phyloP scores from a whole-genome alignment of 2,113 vertebrate genomes.

The Leucopsar rothschildi region DNA sequence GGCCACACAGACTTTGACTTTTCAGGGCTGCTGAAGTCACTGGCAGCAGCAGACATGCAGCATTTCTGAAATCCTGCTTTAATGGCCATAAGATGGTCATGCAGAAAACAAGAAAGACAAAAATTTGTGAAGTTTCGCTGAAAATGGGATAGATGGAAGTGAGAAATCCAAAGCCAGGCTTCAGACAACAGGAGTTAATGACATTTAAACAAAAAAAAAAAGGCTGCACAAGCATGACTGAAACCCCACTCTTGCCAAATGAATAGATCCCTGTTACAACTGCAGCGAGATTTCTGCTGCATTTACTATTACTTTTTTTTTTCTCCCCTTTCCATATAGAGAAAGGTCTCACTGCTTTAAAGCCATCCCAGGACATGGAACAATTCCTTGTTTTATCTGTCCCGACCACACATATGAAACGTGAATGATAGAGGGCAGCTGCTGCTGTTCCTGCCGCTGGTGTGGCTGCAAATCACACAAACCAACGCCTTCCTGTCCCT shows the following conservation, averaged over 20 bases:
- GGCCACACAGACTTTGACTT: neutral
- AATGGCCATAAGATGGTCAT: neutral
- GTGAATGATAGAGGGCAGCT: slow-evolving; percentile 29
- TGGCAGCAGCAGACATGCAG: neutral
- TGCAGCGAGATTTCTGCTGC: neutral
- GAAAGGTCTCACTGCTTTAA: neutral
- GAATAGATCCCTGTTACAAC: neutral
- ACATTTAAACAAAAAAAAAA: neutral
- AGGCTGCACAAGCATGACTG: neutral
- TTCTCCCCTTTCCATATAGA: neutral
- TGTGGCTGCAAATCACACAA: slow-evolving; percentile 49
- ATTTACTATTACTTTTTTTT: neutral
- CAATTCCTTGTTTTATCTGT: slow-evolving; percentile 65
- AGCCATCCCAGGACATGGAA: neutral
- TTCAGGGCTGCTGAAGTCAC: neutral
- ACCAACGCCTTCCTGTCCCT: slow-evolving; percentile 70
- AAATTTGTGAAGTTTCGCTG: neutral
- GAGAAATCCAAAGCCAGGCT: neutral
- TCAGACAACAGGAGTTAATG: neutral
- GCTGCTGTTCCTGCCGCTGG: neutral
- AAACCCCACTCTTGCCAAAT: rapidly evolving
- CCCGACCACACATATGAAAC: neutral
- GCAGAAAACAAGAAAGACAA: neutral
- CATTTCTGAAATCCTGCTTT: neutral
- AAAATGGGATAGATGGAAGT: neutral